phyloP scores from a whole-genome alignment of 2,113 vertebrate species.

The Dermatemys mawii region DNA sequence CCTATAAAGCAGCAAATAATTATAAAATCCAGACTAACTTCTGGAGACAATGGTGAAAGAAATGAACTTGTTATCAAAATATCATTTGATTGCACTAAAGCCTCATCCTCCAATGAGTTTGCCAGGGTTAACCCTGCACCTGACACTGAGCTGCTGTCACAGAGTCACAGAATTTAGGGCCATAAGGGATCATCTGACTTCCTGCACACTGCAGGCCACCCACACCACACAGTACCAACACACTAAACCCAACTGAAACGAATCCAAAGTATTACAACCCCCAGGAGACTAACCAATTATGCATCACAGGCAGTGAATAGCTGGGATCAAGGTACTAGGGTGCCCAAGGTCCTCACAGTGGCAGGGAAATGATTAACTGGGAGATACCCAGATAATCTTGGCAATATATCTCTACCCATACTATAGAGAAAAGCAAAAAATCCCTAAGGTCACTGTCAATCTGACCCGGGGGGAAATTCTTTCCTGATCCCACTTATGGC shows the following conservation, averaged over 20 bases:
- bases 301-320: neutral
- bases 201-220: neutral
- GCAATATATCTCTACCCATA: neutral
- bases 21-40: neutral
- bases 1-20: neutral
- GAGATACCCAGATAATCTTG: neutral
- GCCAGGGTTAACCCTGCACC: neutral
- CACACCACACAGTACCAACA: neutral
- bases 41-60: neutral
- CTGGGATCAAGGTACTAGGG: neutral
- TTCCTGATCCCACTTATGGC: neutral
- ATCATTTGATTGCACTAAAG: neutral
- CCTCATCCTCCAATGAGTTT: neutral
- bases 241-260: neutral
- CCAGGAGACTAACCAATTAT: neutral
- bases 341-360: neutral
- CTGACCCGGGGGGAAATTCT: neutral
- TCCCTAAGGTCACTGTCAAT: neutral
- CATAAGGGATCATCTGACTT: neutral
- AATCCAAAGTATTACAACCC: neutral
- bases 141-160: neutral
- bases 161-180: neutral
- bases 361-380: neutral
- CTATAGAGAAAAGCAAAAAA: neutral
- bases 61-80: constrained; percentile 13